Percentiles rank a stretch among this genome's conserved stretches.
Evolutionary conservation across 1,140 invertebrate genomes (phyloP).

Genomic region (Anastatus disparis): DNA sequence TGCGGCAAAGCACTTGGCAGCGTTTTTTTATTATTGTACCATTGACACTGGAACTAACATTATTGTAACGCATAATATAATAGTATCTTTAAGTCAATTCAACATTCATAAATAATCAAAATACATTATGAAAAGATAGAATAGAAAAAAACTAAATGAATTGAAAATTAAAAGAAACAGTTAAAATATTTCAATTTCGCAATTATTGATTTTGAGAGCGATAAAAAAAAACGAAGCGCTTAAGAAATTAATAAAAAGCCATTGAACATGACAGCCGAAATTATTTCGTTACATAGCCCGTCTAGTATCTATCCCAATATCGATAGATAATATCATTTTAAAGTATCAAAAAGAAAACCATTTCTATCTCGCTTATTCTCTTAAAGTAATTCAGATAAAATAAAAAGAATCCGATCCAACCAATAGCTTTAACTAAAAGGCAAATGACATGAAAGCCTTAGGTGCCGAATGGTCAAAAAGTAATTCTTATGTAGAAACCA

Average conservation of each 20-base stretch:
- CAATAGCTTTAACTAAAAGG: too few species aligned
- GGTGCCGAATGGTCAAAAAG: neutral
- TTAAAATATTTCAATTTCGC: slow-evolving; percentile 17
- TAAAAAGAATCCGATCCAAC: too few species aligned
- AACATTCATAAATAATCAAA: slow-evolving; percentile 31
- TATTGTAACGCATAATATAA: too few species aligned
- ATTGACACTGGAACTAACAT: neutral
- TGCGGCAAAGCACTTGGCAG: too few species aligned
- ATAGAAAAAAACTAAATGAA: neutral
- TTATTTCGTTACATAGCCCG: slow-evolving; percentile 34
- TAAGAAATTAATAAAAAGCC: slow-evolving; percentile 31
- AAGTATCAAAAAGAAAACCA: neutral
- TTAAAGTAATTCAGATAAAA: too few species aligned
- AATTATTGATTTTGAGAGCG: slow-evolving; percentile 18
- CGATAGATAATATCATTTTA: slow-evolving; percentile 19
- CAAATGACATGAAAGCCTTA: neutral
- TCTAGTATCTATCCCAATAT: neutral
- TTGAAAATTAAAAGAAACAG: neutral
- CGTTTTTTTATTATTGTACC: neutral
- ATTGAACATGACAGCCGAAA: slow-evolving; percentile 27
- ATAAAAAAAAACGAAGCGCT: slow-evolving; percentile 2
- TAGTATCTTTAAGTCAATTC: neutral
- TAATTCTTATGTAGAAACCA: neutral
- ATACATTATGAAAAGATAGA: neutral
- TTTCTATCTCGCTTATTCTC: too few species aligned